These are phyloP conservation scores for Girardinichthys multiradiatus DNA, from an alignment of 2,113 vertebrate genomes.

Conservation along the genomic window DNA sequence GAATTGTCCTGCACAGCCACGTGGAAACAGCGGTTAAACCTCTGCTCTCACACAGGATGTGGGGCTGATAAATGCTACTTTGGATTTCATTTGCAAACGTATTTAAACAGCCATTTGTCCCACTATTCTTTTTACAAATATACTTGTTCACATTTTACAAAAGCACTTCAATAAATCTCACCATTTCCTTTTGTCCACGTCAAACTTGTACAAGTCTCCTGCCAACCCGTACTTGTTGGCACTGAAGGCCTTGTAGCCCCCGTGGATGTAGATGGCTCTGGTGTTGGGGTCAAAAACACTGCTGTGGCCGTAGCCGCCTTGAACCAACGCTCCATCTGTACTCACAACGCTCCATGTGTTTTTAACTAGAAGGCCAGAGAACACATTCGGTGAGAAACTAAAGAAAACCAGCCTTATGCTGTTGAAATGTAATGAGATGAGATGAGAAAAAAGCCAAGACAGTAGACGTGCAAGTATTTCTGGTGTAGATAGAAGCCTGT, in stretches of 20 bases:
- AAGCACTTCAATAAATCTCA: slow-evolving; percentile 49
- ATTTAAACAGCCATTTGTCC: too few relatives aligned
- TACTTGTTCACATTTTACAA: too few relatives aligned
- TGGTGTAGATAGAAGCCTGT: neutral
- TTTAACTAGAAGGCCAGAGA: slow-evolving; percentile 71
- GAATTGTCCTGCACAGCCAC: slow-evolving; percentile 85
- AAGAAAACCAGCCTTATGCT: neutral
- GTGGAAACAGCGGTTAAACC: neutral
- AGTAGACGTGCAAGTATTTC: neutral
- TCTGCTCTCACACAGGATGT: neutral
- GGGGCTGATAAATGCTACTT: too few relatives aligned
- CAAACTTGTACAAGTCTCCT: slow-evolving; percentile 92
- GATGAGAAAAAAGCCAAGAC: neutral
- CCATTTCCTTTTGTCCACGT: slow-evolving; percentile 89
- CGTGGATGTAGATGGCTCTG: slow-evolving; percentile 89
- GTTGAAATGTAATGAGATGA: neutral
- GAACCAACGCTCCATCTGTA: slow-evolving; percentile 89
- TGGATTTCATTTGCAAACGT: too few relatives aligned
- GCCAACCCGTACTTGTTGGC: slow-evolving; percentile 96
- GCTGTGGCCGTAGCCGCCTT: slow-evolving; percentile 97
- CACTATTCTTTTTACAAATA: too few relatives aligned
- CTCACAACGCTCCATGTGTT: slow-evolving; percentile 86
- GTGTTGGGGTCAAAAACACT: slow-evolving; percentile 90
- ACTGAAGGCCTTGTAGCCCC: slow-evolving; percentile 97
- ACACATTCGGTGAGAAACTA: neutral